Evolutionary conservation across 1,140 invertebrate species (phyloP), one percentile per base, ranked within the genome.

Genomic region (Bombyx mandarina): DNA sequence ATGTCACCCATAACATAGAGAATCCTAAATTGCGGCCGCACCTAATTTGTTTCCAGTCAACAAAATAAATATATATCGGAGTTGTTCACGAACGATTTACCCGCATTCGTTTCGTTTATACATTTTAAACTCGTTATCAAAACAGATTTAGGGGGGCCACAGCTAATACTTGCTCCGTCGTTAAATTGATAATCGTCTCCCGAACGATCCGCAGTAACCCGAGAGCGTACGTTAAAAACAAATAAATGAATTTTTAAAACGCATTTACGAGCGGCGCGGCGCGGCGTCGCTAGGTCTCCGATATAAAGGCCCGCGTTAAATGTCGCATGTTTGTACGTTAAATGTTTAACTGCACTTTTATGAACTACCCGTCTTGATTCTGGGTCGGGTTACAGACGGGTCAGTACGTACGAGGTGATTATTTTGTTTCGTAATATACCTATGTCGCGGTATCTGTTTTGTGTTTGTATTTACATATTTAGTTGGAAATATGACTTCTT

Each of bases 311-410:
- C 12, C 10, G 43, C 44, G 53, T 54, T 45, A 54, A 54, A 54
- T 54, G 43, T 51, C 22, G 50, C 42, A 51, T 51, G 49, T 51
- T 18, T 51, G 45, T 47, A 42, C 51, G 35, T 52, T 10, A n/a
- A 8, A 26, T 44, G 12, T 58, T 70, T 70, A 65, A 70, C 65
- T 70, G 54, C 65, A 46, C 43, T 70, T 70, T 70, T 70, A 70
- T 70, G 54, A 60, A 70, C 65, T 67, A 67, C 68, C 56, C 56
- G 65, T 67, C 60, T 69, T 69, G 61, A 66, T 63, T 60, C 57
- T 44, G 67, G 45, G 42, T 62, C 56, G 53, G 46, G 52, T 68
- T 68, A 65, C 63, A 47, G 8, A 35, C 6, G 53, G 8, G 9
- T 56, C 45, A 43, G 22, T 44, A 9, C 49, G 55, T 54, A 63